A percentile compares a stretch with the other conserved stretches of the same genome.
Evolutionary conservation across 2,113 vertebrate genomes (phyloP).

Genomic region (Gorsachius goisagi): DNA sequence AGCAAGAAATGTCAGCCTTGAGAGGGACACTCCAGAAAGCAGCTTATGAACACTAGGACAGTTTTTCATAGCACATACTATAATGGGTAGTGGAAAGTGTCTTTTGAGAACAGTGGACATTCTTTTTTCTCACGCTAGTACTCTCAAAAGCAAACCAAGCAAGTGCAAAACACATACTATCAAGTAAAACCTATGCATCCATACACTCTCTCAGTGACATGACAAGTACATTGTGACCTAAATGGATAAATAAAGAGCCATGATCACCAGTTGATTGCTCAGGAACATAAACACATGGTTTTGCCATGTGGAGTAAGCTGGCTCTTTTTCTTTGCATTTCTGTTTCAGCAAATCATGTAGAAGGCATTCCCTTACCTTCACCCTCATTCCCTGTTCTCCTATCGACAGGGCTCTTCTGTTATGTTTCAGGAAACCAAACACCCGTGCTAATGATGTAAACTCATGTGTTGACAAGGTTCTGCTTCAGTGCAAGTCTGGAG

Average conservation of each 20-base stretch:
- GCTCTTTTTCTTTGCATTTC: constrained; percentile 18
- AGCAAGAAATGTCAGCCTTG: background rate
- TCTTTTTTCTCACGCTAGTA: background rate
- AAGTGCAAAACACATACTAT: background rate
- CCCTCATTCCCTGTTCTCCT: background rate
- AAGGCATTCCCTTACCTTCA: background rate
- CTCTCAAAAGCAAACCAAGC: background rate
- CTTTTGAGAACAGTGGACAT: background rate
- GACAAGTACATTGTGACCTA: background rate
- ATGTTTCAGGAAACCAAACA: constrained; percentile 58
- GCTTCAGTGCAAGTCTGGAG: constrained; percentile 18
- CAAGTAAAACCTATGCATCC: background rate
- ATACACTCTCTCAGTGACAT: background rate
- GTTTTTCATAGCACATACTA: background rate
- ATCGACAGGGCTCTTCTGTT: background rate
- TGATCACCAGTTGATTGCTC: background rate
- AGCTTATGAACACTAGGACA: background rate
- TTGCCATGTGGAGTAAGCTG: background rate
- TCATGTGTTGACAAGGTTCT: constrained; percentile 13
- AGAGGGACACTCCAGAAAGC: background rate
- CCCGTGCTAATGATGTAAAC: constrained; percentile 47
- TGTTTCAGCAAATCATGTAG: background rate
- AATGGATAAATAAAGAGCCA: background rate
- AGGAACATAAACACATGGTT: background rate
- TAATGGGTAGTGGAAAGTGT: background rate